These are phyloP conservation scores for Diachrysia chrysitis DNA, from an alignment of 2,888 invertebrate species.

Conservation along the genomic window DNA sequence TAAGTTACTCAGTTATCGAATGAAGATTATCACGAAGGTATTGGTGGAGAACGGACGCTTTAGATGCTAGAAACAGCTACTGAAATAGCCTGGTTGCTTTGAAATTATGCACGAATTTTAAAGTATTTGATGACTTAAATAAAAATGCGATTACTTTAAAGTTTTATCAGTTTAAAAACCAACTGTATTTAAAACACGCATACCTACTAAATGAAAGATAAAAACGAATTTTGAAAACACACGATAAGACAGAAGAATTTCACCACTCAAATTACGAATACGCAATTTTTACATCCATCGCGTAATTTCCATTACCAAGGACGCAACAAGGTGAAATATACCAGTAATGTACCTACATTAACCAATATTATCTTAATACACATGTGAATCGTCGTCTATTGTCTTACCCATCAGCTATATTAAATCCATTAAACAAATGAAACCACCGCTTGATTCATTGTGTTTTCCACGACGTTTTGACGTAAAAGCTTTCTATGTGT, in stretches of 20 bases:
- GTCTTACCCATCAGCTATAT: slow-evolving; percentile 36
- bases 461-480: slow-evolving; percentile 5
- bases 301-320: background rate
- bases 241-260: no score
- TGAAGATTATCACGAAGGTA: background rate
- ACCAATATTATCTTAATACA: slow-evolving; percentile 9
- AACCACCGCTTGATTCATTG: slow-evolving; percentile 28
- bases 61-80: background rate
- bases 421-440: slow-evolving; percentile 44
- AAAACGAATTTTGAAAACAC: no score
- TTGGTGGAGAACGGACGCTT: background rate
- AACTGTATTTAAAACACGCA: no score
- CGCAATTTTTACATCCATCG: background rate
- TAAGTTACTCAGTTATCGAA: background rate
- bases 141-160: no score
- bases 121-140: no score
- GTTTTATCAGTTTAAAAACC: no score
- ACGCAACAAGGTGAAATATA: background rate
- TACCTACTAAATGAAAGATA: no score
- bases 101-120: background rate
- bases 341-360: background rate
- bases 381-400: slow-evolving; percentile 15
- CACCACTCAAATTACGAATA: background rate
- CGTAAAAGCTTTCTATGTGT: slow-evolving; percentile 14
- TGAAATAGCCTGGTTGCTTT: background rate